phyloP scores from a whole-genome alignment of 2,797 vertebrate genomes.

The Taenioides sp. region DNA sequence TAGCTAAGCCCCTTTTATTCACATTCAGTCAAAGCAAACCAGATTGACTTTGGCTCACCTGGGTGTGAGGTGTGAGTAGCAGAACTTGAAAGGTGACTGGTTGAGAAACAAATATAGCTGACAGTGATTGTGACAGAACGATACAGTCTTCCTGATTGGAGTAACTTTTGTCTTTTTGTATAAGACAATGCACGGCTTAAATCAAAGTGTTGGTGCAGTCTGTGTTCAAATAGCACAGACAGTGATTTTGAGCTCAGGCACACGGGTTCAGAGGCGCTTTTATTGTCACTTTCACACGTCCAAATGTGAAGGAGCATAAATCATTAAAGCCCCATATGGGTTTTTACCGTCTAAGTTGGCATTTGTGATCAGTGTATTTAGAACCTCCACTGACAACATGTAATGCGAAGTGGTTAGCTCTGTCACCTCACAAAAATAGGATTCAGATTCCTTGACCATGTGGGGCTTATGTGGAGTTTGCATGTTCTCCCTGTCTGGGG shows the following conservation, averaged over 20 bases:
- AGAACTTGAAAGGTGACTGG: not conserved
- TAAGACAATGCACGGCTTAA: constrained; percentile 10
- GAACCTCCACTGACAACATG: constrained; percentile 42
- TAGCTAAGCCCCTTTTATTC: too few relatives aligned
- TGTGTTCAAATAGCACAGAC: constrained; percentile 32
- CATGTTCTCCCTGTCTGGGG: not conserved
- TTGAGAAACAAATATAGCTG: not conserved
- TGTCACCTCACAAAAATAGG: not conserved
- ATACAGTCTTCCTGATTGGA: not conserved
- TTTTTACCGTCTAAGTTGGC: constrained; percentile 43
- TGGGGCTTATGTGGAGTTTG: not conserved
- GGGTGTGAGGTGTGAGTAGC: not conserved
- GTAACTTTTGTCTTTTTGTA: not conserved
- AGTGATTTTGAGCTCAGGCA: constrained; percentile 59
- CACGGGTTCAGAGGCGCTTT: constrained; percentile 49
- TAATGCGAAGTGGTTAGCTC: not conserved
- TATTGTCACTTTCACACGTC: constrained; percentile 54
- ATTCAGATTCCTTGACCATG: not conserved
- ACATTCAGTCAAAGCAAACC: too few relatives aligned
- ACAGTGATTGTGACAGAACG: not conserved
- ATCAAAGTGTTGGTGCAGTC: constrained; percentile 49
- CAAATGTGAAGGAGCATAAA: constrained; percentile 58
- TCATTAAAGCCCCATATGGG: constrained; percentile 58
- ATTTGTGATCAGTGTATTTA: constrained; percentile 48
- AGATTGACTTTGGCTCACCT: too few relatives aligned